These are phyloP conservation scores for Nomia melanderi DNA, from an alignment of 1,140 invertebrate species.

Conservation along the genomic window DNA sequence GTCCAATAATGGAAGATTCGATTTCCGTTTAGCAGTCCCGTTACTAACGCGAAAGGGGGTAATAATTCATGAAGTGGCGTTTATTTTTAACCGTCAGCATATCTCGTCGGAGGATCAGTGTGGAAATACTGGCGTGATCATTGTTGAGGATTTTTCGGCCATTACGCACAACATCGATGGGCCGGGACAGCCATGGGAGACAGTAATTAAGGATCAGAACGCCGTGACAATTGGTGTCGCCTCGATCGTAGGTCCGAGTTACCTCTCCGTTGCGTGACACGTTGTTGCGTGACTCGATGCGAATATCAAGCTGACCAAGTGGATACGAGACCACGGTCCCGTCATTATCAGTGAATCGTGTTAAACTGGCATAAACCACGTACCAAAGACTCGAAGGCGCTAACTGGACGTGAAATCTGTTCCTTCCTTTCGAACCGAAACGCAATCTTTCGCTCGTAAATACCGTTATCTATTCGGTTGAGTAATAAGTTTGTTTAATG, in stretches of 20 bases:
- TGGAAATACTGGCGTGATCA: slow-evolving; percentile 26
- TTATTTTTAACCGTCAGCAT: neutral
- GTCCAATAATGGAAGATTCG: neutral
- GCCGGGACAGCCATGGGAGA: slow-evolving; percentile 36
- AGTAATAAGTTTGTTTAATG: slow-evolving; percentile 23
- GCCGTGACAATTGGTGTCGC: slow-evolving; percentile 51
- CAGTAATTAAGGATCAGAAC: slow-evolving; percentile 55
- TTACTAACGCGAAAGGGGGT: neutral
- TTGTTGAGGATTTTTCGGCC: slow-evolving; percentile 10
- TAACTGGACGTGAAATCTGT: slow-evolving; percentile 52
- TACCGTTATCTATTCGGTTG: slow-evolving; percentile 6
- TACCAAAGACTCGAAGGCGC: slow-evolving; percentile 39
- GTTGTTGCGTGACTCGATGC: slow-evolving; percentile 55
- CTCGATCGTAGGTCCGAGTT: slow-evolving; percentile 38
- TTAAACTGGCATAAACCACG: slow-evolving; percentile 63
- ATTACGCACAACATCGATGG: slow-evolving; percentile 38
- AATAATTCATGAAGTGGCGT: neutral
- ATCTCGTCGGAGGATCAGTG: slow-evolving; percentile 42
- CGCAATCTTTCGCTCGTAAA: slow-evolving; percentile 2
- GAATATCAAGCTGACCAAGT: slow-evolving; percentile 63
- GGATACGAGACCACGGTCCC: slow-evolving; percentile 60
- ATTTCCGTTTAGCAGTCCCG: neutral
- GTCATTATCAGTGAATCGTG: slow-evolving; percentile 70
- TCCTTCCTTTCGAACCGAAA: neutral
- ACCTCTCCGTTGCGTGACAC: slow-evolving; percentile 58